Evolutionary conservation across 2,113 vertebrate species (phyloP).

Genomic region (Bujurquina vittata): DNA sequence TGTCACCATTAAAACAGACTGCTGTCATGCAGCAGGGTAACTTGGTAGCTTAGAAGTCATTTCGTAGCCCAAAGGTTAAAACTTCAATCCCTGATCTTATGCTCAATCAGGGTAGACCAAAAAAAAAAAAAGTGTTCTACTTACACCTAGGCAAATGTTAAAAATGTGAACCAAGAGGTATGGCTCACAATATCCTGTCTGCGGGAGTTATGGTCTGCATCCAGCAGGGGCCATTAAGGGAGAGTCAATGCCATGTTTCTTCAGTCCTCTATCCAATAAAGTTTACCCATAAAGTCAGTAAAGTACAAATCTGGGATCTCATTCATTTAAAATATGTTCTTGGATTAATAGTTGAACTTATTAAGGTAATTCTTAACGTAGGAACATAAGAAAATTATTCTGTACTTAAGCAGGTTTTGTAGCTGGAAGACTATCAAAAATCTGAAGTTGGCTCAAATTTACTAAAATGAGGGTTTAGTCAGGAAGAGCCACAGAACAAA

Average conservation of each 20-base stretch:
- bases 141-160: not conserved
- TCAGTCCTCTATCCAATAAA: not conserved
- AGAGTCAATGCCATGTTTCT: not conserved
- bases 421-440: not conserved
- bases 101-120: not conserved
- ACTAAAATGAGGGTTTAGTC: not conserved
- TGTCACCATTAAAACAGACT: not conserved
- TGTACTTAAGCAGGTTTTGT: not conserved
- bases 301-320: not conserved
- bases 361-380: not conserved
- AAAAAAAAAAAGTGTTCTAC: accelerated
- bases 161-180: not conserved
- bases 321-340: not conserved
- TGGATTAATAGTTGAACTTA: not conserved
- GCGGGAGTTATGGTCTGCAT: not conserved
- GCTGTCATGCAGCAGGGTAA: not conserved
- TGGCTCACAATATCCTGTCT: accelerated
- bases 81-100: not conserved
- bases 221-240: accelerated
- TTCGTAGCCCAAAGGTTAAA: not conserved
- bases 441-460: not conserved
- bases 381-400: accelerated
- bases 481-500: not conserved
- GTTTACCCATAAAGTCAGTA: not conserved
- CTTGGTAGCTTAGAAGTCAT: not conserved